Percentiles rank a stretch among this genome's conserved stretches.
These are phyloP conservation scores for Pyrrhia umbra DNA, from an alignment of 2,888 invertebrate genomes.

Conservation along the genomic window DNA sequence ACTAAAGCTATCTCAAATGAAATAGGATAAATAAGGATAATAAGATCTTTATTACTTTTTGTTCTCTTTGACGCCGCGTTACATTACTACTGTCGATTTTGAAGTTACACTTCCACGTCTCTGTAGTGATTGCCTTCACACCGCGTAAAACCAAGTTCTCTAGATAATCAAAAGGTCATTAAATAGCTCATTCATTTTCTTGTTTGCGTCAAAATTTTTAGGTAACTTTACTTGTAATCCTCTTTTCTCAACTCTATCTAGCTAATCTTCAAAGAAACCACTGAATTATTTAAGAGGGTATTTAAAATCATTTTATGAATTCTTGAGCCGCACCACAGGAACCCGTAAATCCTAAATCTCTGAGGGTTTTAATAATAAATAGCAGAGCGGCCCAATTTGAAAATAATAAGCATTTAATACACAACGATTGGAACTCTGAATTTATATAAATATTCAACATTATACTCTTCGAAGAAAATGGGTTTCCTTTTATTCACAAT, in stretches of 20 bases:
- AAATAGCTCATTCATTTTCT: conserved; percentile 12
- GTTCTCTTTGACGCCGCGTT: too few species aligned
- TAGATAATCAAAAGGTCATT: conserved; percentile 28
- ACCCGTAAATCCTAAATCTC: conserved; percentile 66
- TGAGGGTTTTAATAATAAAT: conserved; percentile 74
- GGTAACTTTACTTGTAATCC: conserved; percentile 61
- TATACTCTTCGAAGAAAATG: conserved; percentile 36
- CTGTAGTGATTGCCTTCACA: background rate
- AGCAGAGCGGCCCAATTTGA: conserved; percentile 57
- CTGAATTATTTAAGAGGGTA: conserved; percentile 76
- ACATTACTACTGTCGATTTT: too few species aligned
- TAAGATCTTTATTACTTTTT: background rate
- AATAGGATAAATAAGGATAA: background rate
- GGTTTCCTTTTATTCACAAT: conserved; percentile 35
- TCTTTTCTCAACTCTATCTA: conserved; percentile 62
- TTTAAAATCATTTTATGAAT: conserved; percentile 76
- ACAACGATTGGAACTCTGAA: conserved; percentile 46
- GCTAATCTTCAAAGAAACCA: conserved; percentile 74
- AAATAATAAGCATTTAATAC: conserved; percentile 62
- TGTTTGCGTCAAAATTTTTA: conserved; percentile 61
- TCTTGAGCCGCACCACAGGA: conserved; percentile 60
- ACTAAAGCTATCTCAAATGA: background rate
- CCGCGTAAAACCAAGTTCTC: conserved; percentile 2
- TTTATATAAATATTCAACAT: conserved; percentile 42
- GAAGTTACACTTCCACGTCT: too few species aligned